phyloP scores from a whole-genome alignment of 2,888 invertebrate genomes.

The Liposcelis brunnea region DNA sequence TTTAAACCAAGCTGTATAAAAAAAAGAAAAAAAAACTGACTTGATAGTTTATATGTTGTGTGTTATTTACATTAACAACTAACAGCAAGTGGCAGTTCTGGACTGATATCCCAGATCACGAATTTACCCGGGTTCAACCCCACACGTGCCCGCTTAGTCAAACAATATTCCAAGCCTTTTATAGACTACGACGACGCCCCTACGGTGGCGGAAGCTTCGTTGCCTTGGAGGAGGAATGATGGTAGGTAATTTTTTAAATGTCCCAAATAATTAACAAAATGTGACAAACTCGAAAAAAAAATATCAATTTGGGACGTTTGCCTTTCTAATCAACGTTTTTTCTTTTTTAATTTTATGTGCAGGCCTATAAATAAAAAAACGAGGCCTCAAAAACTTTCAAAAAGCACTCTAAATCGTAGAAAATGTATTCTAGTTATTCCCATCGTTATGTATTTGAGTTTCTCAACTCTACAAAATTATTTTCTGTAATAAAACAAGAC shows the following conservation, averaged over 20 bases:
- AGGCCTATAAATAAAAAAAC: constrained; percentile 4
- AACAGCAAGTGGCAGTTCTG: constrained; percentile 8
- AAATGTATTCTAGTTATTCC: too few relatives aligned
- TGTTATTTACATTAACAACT: background rate
- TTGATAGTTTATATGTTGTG: too few relatives aligned
- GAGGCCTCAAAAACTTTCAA: too few relatives aligned
- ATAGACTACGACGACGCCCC: constrained; percentile 39
- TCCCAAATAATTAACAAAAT: background rate
- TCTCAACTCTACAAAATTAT: too few relatives aligned
- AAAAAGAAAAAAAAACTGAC: too few relatives aligned
- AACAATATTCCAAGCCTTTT: constrained; percentile 39
- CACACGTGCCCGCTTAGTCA: constrained; percentile 49
- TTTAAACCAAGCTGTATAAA: too few relatives aligned
- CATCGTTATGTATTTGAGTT: too few relatives aligned
- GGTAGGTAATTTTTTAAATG: constrained; percentile 14
- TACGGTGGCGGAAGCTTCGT: constrained; percentile 61
- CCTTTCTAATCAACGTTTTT: constrained; percentile 5
- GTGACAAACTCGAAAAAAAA: constrained; percentile 32
- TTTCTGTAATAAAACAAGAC: too few relatives aligned
- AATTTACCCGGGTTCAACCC: constrained; percentile 51
- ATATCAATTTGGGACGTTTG: constrained; percentile 30
- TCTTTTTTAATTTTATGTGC: background rate
- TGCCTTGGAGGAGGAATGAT: constrained; percentile 66
- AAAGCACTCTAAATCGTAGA: too few relatives aligned
- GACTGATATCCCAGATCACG: constrained; percentile 46